Conservation (phyloP, 92 coral and sea anemone genomes). For the Epizoanthus ramosus region DNA sequence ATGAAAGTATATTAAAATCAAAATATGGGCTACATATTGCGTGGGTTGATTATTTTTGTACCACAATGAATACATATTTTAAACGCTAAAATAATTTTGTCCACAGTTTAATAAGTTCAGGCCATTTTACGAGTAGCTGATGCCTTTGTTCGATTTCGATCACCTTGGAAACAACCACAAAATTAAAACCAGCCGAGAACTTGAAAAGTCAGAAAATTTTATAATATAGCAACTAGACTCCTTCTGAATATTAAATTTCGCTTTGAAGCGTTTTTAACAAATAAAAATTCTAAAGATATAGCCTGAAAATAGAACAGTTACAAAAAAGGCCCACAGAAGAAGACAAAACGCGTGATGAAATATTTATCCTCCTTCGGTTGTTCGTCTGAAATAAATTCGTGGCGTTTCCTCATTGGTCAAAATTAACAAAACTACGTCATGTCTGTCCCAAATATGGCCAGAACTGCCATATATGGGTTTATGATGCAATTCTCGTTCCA, state of each 20-base stretch:
- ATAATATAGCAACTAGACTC: background rate
- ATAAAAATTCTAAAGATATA: background rate
- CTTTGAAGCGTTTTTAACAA: background rate
- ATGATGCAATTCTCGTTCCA: constrained; percentile 71
- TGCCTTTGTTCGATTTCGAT: background rate
- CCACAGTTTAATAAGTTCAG: too few species aligned
- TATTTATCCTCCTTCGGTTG: constrained; percentile 21
- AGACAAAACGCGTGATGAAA: background rate
- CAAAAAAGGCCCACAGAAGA: too few species aligned
- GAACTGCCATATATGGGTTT: constrained; percentile 77
- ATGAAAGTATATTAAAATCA: too few species aligned
- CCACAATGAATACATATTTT: too few species aligned
- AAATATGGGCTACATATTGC: too few species aligned
- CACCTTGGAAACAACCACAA: constrained; percentile 11
- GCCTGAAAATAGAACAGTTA: too few species aligned
- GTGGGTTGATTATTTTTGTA: too few species aligned
- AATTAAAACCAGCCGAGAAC: background rate
- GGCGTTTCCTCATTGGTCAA: constrained; percentile 87
- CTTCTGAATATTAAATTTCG: background rate
- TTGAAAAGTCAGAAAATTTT: background rate
- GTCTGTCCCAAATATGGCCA: constrained; percentile 49
- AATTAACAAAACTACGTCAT: background rate
- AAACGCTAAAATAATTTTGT: too few species aligned
- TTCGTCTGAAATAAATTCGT: constrained; percentile 59
- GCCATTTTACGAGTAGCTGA: background rate